phyloP scores from a whole-genome alignment of 2,888 invertebrate species.

The Cremastinae sp. region DNA sequence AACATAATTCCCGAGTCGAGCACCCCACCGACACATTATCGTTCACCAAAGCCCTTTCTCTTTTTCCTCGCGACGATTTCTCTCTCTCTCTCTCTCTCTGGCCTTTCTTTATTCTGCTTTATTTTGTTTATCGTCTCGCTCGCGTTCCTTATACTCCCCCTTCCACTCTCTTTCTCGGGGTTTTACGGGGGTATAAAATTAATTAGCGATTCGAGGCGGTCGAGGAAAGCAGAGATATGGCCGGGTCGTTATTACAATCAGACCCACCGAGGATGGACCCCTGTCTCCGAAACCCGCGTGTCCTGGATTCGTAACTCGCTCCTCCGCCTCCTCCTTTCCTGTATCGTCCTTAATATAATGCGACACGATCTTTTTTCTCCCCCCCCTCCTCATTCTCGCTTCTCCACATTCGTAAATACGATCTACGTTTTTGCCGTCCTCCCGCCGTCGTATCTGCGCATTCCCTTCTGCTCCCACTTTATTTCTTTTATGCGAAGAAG shows the following conservation, averaged over 20 bases:
- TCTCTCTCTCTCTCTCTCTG: slow-evolving; percentile 52
- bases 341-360: slow-evolving; percentile 42
- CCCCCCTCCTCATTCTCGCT: slow-evolving; percentile 33
- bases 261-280: slow-evolving; percentile 42
- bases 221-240: slow-evolving; percentile 37
- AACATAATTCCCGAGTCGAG: slow-evolving; percentile 53
- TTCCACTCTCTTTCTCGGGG: slow-evolving; percentile 52
- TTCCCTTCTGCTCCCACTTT: neutral
- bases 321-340: slow-evolving; percentile 44
- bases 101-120: neutral
- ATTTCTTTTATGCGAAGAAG: neutral
- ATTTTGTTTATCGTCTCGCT: neutral
- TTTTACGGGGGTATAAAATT: slow-evolving; percentile 73
- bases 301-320: slow-evolving; percentile 55
- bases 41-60: slow-evolving; percentile 36
- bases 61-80: slow-evolving; percentile 3
- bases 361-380: slow-evolving; percentile 28
- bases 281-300: slow-evolving; percentile 58
- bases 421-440: slow-evolving; percentile 45
- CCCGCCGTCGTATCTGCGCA: slow-evolving; percentile 16
- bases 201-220: slow-evolving; percentile 69
- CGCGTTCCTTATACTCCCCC: slow-evolving; percentile 12
- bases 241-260: slow-evolving; percentile 65
- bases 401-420: slow-evolving; percentile 24
- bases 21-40: slow-evolving; percentile 57